Evolutionary conservation across 2,888 invertebrate species (phyloP).

Genomic region (Chromoteleia sp.): DNA sequence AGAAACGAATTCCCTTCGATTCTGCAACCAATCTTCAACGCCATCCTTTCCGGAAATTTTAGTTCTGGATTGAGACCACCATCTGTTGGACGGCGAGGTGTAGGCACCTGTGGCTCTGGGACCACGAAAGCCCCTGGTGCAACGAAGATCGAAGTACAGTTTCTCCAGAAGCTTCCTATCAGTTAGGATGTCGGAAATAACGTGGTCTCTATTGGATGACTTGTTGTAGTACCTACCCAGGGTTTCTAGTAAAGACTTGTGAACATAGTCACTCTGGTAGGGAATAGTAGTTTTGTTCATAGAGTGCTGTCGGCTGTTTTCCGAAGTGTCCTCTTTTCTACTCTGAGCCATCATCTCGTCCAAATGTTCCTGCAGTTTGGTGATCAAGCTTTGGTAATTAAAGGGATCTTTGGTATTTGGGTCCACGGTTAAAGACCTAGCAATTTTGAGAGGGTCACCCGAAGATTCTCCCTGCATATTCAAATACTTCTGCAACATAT

Average conservation of each 20-base stretch:
- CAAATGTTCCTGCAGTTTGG: conserved; percentile 87
- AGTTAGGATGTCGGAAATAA: conserved; percentile 90
- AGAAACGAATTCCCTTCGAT: conserved; percentile 81
- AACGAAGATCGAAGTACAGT: conserved; percentile 90
- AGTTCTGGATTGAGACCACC: conserved; percentile 74
- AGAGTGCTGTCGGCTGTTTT: conserved; percentile 1
- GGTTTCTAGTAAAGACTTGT: conserved; percentile 88
- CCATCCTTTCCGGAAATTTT: conserved; percentile 71
- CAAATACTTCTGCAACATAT: conserved; percentile 89
- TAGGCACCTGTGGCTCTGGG: conserved; percentile 82
- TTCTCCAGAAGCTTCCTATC: conserved; percentile 90
- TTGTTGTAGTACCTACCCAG: conserved; percentile 89
- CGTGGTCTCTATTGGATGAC: conserved; percentile 88
- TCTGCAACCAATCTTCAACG: conserved; percentile 71
- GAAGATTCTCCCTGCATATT: conserved; percentile 86
- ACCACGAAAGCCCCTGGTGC: conserved; percentile 87
- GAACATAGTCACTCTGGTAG: conserved; percentile 86
- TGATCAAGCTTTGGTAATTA: conserved; percentile 88
- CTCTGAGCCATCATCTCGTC: conserved; percentile 83
- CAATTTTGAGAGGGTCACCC: conserved; percentile 66
- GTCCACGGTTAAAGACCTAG: conserved; percentile 27
- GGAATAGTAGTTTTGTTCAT: conserved; percentile 81
- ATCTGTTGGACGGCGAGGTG: conserved; percentile 80
- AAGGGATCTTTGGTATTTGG: conserved; percentile 78
- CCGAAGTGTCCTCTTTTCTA: conserved; percentile 76